Conservation (phyloP, 1,140 invertebrate species). For the Lutraria rhynchaena region DNA sequence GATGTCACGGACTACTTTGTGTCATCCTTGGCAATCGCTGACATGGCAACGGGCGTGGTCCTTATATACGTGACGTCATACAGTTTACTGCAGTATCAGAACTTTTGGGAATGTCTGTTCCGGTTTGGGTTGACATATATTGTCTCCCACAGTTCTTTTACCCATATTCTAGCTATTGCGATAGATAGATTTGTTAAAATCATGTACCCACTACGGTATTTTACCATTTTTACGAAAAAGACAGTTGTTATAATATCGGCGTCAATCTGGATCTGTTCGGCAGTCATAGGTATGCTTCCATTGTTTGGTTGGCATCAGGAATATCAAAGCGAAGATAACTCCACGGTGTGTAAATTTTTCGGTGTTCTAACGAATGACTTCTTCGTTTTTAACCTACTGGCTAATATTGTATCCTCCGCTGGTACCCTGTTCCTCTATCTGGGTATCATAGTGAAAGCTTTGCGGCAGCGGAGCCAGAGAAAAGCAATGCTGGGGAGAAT, state of each 20-base stretch:
- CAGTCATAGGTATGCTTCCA: constrained; percentile 45
- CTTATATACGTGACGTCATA: constrained; percentile 41
- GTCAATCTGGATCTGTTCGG: constrained; percentile 27
- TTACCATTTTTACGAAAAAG: constrained; percentile 26
- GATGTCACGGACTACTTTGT: constrained; percentile 47
- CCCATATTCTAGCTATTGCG: constrained; percentile 39
- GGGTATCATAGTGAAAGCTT: constrained; percentile 11
- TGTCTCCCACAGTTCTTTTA: constrained; percentile 36
- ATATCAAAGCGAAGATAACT: neutral
- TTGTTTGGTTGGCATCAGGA: constrained; percentile 47
- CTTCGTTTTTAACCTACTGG: constrained; percentile 39
- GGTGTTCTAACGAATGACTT: constrained; percentile 38
- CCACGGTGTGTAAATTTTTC: constrained; percentile 50
- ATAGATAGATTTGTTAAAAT: constrained; percentile 55
- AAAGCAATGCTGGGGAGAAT: neutral
- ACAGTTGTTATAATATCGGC: constrained; percentile 27
- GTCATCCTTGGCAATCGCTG: constrained; percentile 35
- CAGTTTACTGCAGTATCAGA: constrained; percentile 46
- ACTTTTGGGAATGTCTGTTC: constrained; percentile 47
- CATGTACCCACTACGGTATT: constrained; percentile 41
- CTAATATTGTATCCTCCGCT: neutral
- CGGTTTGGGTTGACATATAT: constrained; percentile 44
- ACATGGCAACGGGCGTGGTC: constrained; percentile 41
- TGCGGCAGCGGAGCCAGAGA: constrained; percentile 7
- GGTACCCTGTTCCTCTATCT: constrained; percentile 31